Evolutionary conservation across 2,113 vertebrate species (phyloP), one percentile per base, ranked within the genome.

Genomic region (Illadopsis cleaveri): DNA sequence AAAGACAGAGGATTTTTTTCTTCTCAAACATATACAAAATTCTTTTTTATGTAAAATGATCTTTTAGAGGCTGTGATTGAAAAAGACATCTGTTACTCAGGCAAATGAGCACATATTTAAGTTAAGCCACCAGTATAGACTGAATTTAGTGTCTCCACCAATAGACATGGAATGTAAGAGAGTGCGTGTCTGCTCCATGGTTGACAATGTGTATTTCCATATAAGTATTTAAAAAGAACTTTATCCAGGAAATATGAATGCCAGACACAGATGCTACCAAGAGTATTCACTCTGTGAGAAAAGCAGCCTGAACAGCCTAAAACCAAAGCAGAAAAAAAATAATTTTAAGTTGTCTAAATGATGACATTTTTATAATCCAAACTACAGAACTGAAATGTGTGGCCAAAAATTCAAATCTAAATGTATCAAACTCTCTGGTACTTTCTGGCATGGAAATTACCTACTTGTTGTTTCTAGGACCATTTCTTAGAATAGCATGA

Each of bases 361-460:
- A 50, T 62, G 7, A 14, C 3, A 37, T 7, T 6, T 79, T 62
- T 88, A 53, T 44, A 73, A 70, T 37, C 12, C 0, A 0, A 79
- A 19, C 22, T 65, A n/a, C 19, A 80, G 30, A 61, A 72, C 17
- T 57, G 37, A 89, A 70, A 50, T 38, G 0, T 51, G 24, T n/a
- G 24, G 16, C 10, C 8, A 87, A 88, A 93, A 83, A 35, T 28
- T 13, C 15, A 72, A 58, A 88, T 61, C 10, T 44, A 73, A 51
- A 31, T 33, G 5, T 48, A 56, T 77, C 18, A 28, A 48, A 1
- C 2, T 64, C n/a, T 68, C 68, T 23, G 30, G 30, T 62, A 42
- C 16, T 11, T 92, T 77, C 50, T 62, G 24, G 14, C 19, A 20
- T 40, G 21, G 30, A 51, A 89, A 71, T 47, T n/a, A 48, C 45